A percentile compares a stretch with the other conserved stretches of the same genome.
Evolutionary conservation across 2,888 invertebrate genomes (phyloP).

Genomic region (Thumatha senex): DNA sequence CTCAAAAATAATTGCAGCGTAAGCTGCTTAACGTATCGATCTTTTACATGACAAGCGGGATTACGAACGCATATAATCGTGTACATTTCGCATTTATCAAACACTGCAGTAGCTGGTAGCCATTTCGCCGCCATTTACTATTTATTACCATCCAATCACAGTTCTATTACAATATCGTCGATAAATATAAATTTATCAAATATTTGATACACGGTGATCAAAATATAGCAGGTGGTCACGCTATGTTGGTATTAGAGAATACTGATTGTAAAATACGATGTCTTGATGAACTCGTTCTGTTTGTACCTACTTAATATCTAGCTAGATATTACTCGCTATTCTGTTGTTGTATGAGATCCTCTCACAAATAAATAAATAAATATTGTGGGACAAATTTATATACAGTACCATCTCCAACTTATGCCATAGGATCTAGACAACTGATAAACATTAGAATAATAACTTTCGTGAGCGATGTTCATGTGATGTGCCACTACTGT

Average conservation of each 20-base stretch:
- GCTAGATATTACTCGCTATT: not conserved
- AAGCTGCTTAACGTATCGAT: too few relatives aligned
- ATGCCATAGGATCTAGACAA: too few relatives aligned
- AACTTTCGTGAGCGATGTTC: too few relatives aligned
- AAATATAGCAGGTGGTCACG: conserved; percentile 20
- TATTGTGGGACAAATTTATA: too few relatives aligned
- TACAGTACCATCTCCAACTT: too few relatives aligned
- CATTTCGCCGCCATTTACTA: conserved; percentile 2
- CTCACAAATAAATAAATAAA: too few relatives aligned
- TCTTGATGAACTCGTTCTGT: conserved; percentile 19
- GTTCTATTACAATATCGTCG: conserved; percentile 6
- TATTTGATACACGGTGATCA: conserved; percentile 1
- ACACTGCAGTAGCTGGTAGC: conserved; percentile 2
- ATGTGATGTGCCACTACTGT: too few relatives aligned
- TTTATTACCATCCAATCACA: conserved; percentile 10
- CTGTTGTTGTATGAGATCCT: not conserved
- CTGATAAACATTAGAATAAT: too few relatives aligned
- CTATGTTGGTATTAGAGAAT: conserved; percentile 19
- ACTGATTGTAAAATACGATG: conserved; percentile 36
- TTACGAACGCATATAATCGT: not conserved
- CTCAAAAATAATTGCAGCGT: too few relatives aligned
- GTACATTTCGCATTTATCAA: not conserved
- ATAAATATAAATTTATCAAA: conserved; percentile 12
- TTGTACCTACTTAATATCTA: conserved; percentile 4
- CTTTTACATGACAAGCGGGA: not conserved